Evolutionary conservation across 2,888 invertebrate genomes (phyloP), one percentile per base, ranked within the genome.

Genomic region (Carpatolechia fugitivella): DNA sequence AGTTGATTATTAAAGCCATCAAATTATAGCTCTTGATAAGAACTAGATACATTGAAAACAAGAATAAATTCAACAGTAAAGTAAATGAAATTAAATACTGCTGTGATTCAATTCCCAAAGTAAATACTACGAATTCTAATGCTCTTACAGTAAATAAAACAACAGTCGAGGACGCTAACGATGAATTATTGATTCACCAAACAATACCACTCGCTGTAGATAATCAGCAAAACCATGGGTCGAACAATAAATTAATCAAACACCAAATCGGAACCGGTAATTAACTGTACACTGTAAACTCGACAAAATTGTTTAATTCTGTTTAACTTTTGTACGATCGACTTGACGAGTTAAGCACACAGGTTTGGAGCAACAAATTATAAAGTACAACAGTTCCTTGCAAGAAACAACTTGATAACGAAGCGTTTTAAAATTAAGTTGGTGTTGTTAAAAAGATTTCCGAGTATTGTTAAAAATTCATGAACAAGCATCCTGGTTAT

Each of bases 331-430:
- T 62, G 65, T 66, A 61, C 60, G 66, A 70, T 72, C 65, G 67
- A 61, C 56, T 51, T 58, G 67, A 70, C 67, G 63, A 67, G 70
- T 62, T 65, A 60, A 60, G 67, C 67, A 72, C 59, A 73, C 70
- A 59, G 53, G 35, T 24, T 49, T 38, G 38, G 50, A 36, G 38
- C 56, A 51, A 44, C 35, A 65, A 64, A 64, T 64, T 58, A 56
- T 63, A 31, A 47, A 31, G 31, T 41, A 41, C 18, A 41, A 18
- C 40, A 41, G 40, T 16, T 47, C 30, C 14, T 44, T 47, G 10
- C 1, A 29, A 8, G 18, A 16, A 47, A 47, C 47, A 31, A 47
- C 4, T 30, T 31, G n/a, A 30, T 46, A 29, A 46, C 8, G 46
- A 46, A n/a, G 18, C 40, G 40, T 29, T 44, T 44, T 44, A 29